These are phyloP conservation scores for Atrina japonica DNA, from an alignment of 2,888 invertebrate species.

Conservation along the genomic window DNA sequence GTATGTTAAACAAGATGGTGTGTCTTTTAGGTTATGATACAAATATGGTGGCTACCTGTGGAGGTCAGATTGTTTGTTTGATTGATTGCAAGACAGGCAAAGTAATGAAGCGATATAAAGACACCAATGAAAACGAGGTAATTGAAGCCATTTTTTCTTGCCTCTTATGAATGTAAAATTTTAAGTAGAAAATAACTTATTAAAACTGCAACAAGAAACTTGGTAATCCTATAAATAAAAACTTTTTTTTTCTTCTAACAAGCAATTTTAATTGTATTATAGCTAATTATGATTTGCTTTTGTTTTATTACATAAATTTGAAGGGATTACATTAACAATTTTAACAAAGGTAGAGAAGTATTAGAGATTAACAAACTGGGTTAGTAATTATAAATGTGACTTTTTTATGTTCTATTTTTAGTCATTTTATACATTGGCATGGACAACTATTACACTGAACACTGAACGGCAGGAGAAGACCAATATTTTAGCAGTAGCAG, in stretches of 20 bases:
- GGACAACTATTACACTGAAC: constrained; percentile 79
- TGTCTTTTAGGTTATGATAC: constrained; percentile 76
- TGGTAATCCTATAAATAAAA: background rate
- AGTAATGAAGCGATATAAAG: constrained; percentile 80
- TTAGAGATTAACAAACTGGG: too few relatives aligned
- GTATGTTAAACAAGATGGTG: too few relatives aligned
- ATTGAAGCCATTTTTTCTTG: too few relatives aligned
- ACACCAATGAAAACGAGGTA: constrained; percentile 67
- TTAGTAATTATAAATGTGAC: too few relatives aligned
- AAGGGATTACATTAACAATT: too few relatives aligned
- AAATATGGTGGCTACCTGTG: constrained; percentile 82
- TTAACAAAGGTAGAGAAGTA: too few relatives aligned
- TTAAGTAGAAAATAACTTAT: background rate
- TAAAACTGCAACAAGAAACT: background rate
- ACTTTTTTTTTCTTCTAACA: background rate
- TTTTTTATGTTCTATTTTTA: constrained; percentile 40
- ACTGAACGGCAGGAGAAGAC: constrained; percentile 52
- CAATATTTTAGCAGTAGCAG: constrained; percentile 77
- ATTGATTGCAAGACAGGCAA: constrained; percentile 81
- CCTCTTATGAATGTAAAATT: background rate
- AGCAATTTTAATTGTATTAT: too few relatives aligned
- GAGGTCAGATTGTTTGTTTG: constrained; percentile 82
- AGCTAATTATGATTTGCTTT: too few relatives aligned
- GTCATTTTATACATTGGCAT: constrained; percentile 81
- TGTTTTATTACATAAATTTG: too few relatives aligned